These are phyloP conservation scores for Drosophila percnosoma DNA, from an alignment of 2,888 invertebrate species.

Conservation along the genomic window DNA sequence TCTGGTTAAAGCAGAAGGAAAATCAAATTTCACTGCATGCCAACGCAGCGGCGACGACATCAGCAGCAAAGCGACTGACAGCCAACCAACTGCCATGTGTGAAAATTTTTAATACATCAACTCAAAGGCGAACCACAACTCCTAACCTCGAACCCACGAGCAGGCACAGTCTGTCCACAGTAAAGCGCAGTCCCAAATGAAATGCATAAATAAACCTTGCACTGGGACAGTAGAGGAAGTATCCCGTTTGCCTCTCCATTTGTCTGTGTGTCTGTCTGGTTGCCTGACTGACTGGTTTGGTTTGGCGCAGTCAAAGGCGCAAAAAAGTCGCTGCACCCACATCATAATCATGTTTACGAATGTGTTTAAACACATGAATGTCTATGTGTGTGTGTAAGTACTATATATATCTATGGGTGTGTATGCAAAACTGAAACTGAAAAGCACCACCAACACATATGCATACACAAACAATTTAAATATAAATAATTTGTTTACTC, in stretches of 20 bases:
- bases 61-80: constrained; percentile 47
- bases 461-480: constrained; percentile 75
- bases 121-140: constrained; percentile 68
- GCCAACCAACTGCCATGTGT: constrained; percentile 75
- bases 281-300: constrained; percentile 2
- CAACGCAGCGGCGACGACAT: constrained; percentile 26
- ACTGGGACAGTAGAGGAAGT: constrained; percentile 39
- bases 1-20: constrained; percentile 47
- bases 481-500: constrained; percentile 77
- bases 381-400: neutral
- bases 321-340: constrained; percentile 60
- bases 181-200: constrained; percentile 69
- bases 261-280: constrained; percentile 17
- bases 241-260: constrained; percentile 29
- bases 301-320: constrained; percentile 60
- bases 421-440: constrained; percentile 64
- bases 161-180: constrained; percentile 27
- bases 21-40: constrained; percentile 67
- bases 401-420: constrained; percentile 8
- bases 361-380: constrained; percentile 17
- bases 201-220: constrained; percentile 76
- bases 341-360: constrained; percentile 71
- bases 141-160: neutral
- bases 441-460: constrained; percentile 58
- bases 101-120: constrained; percentile 79